phyloP scores from a whole-genome alignment of 2,888 invertebrate genomes.

The Plusia festucae region DNA sequence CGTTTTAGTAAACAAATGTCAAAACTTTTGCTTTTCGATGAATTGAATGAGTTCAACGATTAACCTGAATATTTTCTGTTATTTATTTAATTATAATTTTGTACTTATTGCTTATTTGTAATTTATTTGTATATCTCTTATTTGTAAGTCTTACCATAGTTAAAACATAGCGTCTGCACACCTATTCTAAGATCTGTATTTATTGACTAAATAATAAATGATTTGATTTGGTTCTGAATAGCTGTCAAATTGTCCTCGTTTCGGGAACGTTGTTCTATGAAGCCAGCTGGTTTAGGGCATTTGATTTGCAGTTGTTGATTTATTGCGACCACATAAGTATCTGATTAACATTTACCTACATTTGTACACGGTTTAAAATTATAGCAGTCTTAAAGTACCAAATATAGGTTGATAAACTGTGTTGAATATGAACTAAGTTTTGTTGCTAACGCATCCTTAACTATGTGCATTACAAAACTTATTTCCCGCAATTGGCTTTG shows the following conservation, averaged over 20 bases:
- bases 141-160: too few species aligned
- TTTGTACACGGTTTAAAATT: neutral
- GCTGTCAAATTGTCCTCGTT: neutral
- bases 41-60: too few species aligned
- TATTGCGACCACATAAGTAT: neutral
- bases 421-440: constrained; percentile 8
- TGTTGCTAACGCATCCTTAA: constrained; percentile 6
- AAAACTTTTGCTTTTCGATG: too few species aligned
- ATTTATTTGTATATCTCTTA: too few species aligned
- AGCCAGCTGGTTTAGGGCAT: neutral
- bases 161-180: too few species aligned
- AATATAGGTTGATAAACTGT: constrained; percentile 5
- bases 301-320: neutral
- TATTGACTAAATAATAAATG: too few species aligned
- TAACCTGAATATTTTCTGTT: too few species aligned
- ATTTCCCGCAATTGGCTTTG: constrained; percentile 39
- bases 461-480: constrained; percentile 35
- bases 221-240: too few species aligned
- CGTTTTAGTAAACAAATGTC: too few species aligned
- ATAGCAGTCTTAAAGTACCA: neutral
- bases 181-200: too few species aligned
- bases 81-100: too few species aligned
- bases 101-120: too few species aligned
- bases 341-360: neutral
- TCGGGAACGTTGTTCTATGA: neutral